A percentile compares a stretch with the other conserved stretches of the same genome.
Conservation (phyloP, 2,888 invertebrate genomes). For the Mechanitis messenoides region DNA sequence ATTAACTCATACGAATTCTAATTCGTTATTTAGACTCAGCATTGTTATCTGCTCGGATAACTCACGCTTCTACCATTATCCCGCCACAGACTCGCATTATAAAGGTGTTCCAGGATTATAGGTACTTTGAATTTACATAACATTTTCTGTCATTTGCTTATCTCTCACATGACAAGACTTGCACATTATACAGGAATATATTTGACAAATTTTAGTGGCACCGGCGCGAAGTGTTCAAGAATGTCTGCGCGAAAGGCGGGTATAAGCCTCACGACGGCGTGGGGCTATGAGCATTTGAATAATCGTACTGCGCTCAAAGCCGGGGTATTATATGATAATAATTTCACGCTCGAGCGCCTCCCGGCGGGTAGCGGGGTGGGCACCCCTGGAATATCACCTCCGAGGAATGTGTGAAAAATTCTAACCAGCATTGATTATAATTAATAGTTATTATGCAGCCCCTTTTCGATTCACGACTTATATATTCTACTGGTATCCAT, state of each 20-base stretch:
- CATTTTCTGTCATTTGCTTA: conserved; percentile 75
- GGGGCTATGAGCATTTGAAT: conserved; percentile 68
- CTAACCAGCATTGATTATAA: conserved; percentile 42
- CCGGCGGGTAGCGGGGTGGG: conserved; percentile 42
- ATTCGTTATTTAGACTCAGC: conserved; percentile 46
- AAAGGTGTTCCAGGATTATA: conserved; percentile 64
- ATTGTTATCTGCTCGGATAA: conserved; percentile 56
- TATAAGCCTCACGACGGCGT: conserved; percentile 39
- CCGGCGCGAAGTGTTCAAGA: conserved; percentile 55
- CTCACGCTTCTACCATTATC: conserved; percentile 59
- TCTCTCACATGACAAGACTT: conserved; percentile 69
- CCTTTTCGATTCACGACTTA: conserved; percentile 32
- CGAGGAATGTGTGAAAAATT: conserved; percentile 69
- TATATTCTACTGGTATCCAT: conserved; percentile 46
- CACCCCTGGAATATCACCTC: conserved; percentile 42
- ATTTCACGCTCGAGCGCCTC: conserved; percentile 69
- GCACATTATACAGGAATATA: conserved; percentile 70
- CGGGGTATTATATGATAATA: conserved; percentile 74
- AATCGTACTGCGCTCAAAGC: conserved; percentile 64
- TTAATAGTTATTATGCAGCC: conserved; percentile 36
- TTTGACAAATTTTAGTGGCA: conserved; percentile 67
- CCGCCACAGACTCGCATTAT: conserved; percentile 54
- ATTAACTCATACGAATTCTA: conserved; percentile 18
- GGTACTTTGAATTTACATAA: conserved; percentile 70
- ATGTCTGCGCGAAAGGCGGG: conserved; percentile 46